These are phyloP conservation scores for Vireo altiloquus DNA, from an alignment of 2,113 vertebrate genomes.

Conservation along the genomic window DNA sequence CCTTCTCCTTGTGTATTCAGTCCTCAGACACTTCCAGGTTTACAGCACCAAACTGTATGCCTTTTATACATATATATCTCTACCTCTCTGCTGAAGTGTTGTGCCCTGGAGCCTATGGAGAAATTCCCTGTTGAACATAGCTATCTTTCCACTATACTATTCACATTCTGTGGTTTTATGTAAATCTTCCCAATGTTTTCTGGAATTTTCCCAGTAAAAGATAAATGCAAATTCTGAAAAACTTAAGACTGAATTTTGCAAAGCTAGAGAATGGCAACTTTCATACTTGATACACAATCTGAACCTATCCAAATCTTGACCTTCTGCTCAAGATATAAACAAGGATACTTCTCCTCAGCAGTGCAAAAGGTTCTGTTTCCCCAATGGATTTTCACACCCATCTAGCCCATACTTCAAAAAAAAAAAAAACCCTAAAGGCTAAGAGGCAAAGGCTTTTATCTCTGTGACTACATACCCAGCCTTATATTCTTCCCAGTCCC, in stretches of 20 bases:
- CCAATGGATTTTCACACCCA: neutral
- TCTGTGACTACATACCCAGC: neutral
- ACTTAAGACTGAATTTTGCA: neutral
- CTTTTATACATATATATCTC: neutral
- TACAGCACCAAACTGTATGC: neutral
- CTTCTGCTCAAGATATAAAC: neutral
- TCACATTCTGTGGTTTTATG: neutral
- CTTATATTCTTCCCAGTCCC: neutral
- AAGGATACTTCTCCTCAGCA: neutral
- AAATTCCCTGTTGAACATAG: neutral
- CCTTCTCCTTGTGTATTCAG: neutral
- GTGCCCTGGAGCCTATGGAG: neutral
- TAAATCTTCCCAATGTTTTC: neutral
- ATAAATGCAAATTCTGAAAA: neutral
- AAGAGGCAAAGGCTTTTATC: neutral
- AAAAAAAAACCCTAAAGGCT: neutral
- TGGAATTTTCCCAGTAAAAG: neutral
- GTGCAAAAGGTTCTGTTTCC: neutral
- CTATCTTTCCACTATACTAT: neutral
- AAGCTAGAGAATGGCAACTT: neutral
- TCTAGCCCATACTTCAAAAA: fast-evolving
- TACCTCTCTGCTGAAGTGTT: neutral
- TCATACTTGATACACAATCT: neutral
- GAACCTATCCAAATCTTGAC: neutral
- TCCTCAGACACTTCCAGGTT: neutral